Evolutionary conservation across 2,113 vertebrate species (phyloP), one percentile per base, ranked within the genome.

Genomic region (Parus major): DNA sequence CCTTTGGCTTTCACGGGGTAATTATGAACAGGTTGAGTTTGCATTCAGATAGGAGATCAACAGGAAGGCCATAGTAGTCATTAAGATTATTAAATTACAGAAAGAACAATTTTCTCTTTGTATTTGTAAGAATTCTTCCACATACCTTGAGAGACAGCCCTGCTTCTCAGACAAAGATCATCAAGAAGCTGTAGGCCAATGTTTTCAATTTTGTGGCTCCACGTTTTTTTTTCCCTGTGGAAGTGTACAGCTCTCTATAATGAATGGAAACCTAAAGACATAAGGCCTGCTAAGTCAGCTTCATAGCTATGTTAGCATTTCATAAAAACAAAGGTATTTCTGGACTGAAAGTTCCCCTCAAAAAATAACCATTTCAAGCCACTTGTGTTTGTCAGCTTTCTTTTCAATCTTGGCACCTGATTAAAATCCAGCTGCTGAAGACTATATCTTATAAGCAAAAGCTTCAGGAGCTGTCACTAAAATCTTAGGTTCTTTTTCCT

Each of bases 1-100:
- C 71, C 69, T 46, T 70, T 84, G 73, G 18, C 29, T 89, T 50
- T 89, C 78, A 60, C 28, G 57, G 36, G 33, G n/a, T 86, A 85
- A 89, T 89, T 57, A 82, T 11, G 59, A 92, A 82, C 41, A 82
- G 57, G 73, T 8, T 89, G 81, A 89, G 35, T 36, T 79, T 65
- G 53, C 83, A 93, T 92, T 96, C 93, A 57, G 81, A 92, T 82
- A 95, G 65, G 31, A 92, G 94, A 92, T 88, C 83, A 66, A 56
- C 25, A 46, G 77, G 77, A 73, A 92, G 72, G 29, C 53, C 69
- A n/a, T 9, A 85, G 41, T 22, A 95, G 52, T 82, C 1, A 15
- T 78, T 87, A 64, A 81, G 77, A 84, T 60, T 81, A 84, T 78
- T 92, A 60, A 81, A 3, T 72, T 89, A 86, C 0, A 0, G 65